Base-by-base conservation (phyloP, 2,888 invertebrate genomes). In the Charanyca ferruginea region DNA sequence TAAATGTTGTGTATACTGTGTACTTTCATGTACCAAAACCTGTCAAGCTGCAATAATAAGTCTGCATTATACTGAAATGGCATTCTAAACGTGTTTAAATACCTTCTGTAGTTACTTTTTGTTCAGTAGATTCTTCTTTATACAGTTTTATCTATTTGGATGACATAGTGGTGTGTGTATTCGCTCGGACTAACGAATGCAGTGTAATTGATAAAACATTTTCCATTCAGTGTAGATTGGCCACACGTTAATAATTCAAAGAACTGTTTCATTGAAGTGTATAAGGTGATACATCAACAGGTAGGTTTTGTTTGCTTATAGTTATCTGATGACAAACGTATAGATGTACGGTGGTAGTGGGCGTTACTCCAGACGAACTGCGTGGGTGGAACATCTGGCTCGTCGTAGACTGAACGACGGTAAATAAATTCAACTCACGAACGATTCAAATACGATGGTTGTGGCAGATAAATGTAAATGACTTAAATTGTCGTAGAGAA, bases 331-430 rank as follows among this genome's bases (percentile, higher is more conserved):
- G 66, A 76, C 80, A 76, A 79, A 82, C 74, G 68, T 87, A 84
- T 86, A 86, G 75, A 83, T 83, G 74, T 83, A 86, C 77, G 69
- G 42, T 61, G 79, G 54, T 62, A 66, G 93, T 94, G 90, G 93
- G 93, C 90, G 93, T 93, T 91, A 92, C 91, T 89, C 91, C 88
- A 94, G 93, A 94, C 92, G 71, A 67, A 74, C 42, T 81, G 87
- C 87, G 94, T 94, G 87, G 94, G 94, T 80, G 87, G 85, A 91
- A 83, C 90, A 89, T 91, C 90, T 89, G 88, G 82, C 68, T 82
- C 75, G 74, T 83, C 86, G 90, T 90, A 92, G 89, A 88, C 86
- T 67, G 61, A 74, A 74, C 72, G 80, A 84, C 73, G 71, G 86
- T 91, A 90, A 91, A 92, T 89, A 89, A 85, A 86, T 85, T 84